Evolutionary conservation across 2,797 vertebrate species (phyloP), one percentile per base, ranked within the genome.

Genomic region (Saxicola maurus): DNA sequence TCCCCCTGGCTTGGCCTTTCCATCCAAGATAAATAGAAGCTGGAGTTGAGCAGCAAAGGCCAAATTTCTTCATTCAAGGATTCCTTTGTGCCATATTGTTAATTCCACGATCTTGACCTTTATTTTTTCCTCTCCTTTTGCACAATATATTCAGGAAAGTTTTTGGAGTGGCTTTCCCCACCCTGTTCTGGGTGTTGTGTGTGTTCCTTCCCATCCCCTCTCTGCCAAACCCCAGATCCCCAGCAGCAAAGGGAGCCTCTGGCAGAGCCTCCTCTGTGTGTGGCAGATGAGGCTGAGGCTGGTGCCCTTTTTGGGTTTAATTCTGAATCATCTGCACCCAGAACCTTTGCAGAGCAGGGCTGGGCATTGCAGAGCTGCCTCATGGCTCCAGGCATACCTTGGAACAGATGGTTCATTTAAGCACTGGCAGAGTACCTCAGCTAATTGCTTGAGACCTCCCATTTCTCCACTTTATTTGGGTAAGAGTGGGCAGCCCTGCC

Each of bases 361-460:
- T 35, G 57, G 24, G 6, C 78, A 13, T 45, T 33, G 35, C 78
- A 61, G 53, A 82, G 56, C 62, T 81, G 75, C 72, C 91, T 92
- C 49, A 9, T 60, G 84, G 55, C 79, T 91, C 45, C 71, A 69
- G 57, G 3, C 59, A 72, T 90, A 91, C 94, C 86, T 94, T 93
- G 66, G 85, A 92, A 89, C 95, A 95, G 94, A 95, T 95, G 94
- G 87, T 83, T 90, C 80, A 45, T 91, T 93, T 89, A 78, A 87
- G 87, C 73, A 21, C 86, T 94, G 87, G 89, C 94, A 93, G 27
- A 43, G 45, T 25, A 89, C 67, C 87, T 83, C 92, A 40, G 51
- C 86, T 93, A 87, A 94, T 91, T 95, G 67, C 91, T 94, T 81
- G 30, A 92, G 86, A 73, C 93, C 79, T 92, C 87, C 69, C 52